Base-by-base conservation (phyloP, 92 coral and sea anemone genomes). In the Epizoanthus ramosus region DNA sequence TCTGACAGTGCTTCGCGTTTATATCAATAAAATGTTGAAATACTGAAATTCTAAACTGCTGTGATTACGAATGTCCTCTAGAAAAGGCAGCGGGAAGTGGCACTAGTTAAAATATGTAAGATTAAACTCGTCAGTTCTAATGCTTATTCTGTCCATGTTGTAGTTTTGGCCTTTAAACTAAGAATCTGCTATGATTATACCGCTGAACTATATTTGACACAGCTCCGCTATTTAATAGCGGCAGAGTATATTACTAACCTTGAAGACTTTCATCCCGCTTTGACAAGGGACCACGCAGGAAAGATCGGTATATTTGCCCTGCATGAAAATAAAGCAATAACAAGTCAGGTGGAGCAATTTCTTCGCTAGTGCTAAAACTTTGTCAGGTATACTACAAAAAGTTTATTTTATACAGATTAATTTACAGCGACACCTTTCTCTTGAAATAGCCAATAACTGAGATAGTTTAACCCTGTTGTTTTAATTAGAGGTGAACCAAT, bases 371-470 rank as follows among this genome's bases (percentile, higher is more conserved):
- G 47, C 47, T 28, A 67, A 67, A 41, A 67, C 14, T 67, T 16
- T 33, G 18, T 12, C 72, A 33, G 9, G 47, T 67, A 67, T 8
- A 24, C 72, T 50, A 33, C 13, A 67, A n/a, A 37, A 24, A 67
- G 72, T 17, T 67, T 12, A 67, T 67, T 67, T 67, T 41, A 67
- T 67, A 67, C 47, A 6, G 18, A 19, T 67, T 25, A 33, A 67
- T 67, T 67, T 33, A n/a, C 72, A 31, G 1, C 45, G 3, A 24
- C 22, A 15, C 17, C 21, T 16, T 41, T 67, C n/a, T 33, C 16
- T 8, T 67, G 45, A 67, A 66, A 33, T 8, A 67, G 31, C 17
- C 72, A 67, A 67, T 31, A 67, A 67, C 43, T 67, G 39, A 33
- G 31, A 67, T 67, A 15, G 17, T 67, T 15, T 50, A 2, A 50